These are phyloP conservation scores for Capricornis sumatraensis DNA, from an alignment of 2,113 vertebrate genomes.

Conservation along the genomic window DNA sequence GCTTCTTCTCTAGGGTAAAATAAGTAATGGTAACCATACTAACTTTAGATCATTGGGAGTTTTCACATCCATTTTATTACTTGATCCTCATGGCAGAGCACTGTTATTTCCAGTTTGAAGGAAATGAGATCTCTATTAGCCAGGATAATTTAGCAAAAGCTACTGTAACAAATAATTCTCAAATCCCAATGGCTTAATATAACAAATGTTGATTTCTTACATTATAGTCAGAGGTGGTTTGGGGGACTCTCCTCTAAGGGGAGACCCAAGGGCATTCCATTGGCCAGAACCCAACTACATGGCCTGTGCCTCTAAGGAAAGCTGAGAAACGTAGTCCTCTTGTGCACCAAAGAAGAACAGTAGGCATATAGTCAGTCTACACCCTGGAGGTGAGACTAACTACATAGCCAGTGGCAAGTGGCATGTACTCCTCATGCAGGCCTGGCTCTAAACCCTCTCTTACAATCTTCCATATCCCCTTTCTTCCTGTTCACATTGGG, in stretches of 20 bases:
- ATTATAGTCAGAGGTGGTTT: background rate
- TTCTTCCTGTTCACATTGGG: background rate
- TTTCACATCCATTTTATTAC: background rate
- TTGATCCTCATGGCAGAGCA: background rate
- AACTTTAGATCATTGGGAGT: background rate
- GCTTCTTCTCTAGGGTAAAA: background rate
- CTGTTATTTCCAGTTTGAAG: background rate
- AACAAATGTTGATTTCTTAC: background rate
- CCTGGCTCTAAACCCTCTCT: background rate
- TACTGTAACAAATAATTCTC: background rate
- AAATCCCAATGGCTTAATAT: background rate
- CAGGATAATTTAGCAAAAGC: background rate
- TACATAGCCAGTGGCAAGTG: background rate
- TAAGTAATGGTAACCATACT: background rate
- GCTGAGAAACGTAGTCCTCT: background rate
- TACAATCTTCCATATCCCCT: background rate
- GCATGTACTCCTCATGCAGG: background rate
- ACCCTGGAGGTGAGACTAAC: background rate
- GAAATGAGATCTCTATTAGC: slow-evolving; percentile 5
- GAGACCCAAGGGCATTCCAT: background rate
- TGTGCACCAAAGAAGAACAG: background rate
- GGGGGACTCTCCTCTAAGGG: background rate
- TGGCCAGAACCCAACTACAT: background rate
- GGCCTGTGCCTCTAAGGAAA: background rate
- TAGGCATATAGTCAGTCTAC: background rate